phyloP scores from a whole-genome alignment of 2,888 invertebrate genomes.

The Acholoe squamosa region DNA sequence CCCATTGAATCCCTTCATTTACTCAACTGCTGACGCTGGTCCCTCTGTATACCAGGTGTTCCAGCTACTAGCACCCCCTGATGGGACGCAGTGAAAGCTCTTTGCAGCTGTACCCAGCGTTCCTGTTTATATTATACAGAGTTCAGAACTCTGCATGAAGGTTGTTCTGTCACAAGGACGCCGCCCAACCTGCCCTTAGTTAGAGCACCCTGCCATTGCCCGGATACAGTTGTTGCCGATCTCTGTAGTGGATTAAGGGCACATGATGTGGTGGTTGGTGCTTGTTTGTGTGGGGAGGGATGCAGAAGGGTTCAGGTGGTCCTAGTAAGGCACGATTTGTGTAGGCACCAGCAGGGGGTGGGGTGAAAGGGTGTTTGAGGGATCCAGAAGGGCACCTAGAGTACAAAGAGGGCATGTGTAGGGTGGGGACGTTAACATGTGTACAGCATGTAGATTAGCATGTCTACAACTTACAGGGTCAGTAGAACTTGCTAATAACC shows the following conservation, averaged over 20 bases:
- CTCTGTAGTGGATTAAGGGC: not conserved
- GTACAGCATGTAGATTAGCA: not conserved
- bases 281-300: not conserved
- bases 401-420: not conserved
- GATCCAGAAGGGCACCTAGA: not conserved
- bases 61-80: not conserved
- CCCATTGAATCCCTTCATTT: not conserved
- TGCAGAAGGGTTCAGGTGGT: not conserved
- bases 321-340: not conserved
- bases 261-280: not conserved
- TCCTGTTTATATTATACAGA: not conserved
- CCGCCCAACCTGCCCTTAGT: not conserved
- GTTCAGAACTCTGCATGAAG: not conserved
- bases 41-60: not conserved
- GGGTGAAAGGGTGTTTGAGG: not conserved
- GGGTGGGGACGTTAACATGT: not conserved
- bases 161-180: not conserved
- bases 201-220: not conserved
- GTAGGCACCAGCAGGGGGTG: conserved; percentile 18
- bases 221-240: not conserved
- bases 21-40: not conserved
- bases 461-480: not conserved
- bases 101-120: not conserved
- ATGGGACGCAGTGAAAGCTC: not conserved
- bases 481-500: not conserved